phyloP scores from a whole-genome alignment of 2,113 vertebrate genomes.

The Coryphaenoides rupestris region DNA sequence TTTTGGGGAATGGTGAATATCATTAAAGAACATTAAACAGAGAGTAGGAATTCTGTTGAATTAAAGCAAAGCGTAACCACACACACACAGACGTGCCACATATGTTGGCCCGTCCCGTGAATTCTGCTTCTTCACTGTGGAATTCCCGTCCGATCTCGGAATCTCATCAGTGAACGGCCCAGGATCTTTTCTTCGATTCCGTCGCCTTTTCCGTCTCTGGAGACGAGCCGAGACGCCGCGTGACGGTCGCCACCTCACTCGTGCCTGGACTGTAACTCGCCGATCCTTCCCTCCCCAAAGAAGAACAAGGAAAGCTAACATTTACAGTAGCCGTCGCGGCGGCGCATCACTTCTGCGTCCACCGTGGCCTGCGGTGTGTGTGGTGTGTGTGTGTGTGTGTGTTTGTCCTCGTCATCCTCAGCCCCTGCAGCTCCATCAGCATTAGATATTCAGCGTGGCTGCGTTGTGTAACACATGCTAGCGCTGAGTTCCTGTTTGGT shows the following conservation, averaged over 20 bases:
- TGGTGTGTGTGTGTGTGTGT: slow-evolving; percentile 42
- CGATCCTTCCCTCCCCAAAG: slow-evolving; percentile 20
- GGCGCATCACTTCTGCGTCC: slow-evolving; percentile 43
- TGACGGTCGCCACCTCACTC: slow-evolving; percentile 26
- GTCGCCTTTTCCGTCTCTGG: slow-evolving; percentile 41
- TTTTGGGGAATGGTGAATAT: no score
- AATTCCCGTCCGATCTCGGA: slow-evolving; percentile 29
- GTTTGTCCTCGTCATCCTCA: slow-evolving; percentile 27
- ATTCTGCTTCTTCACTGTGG: slow-evolving; percentile 38
- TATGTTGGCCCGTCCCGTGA: no score
- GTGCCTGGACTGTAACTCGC: slow-evolving; percentile 12
- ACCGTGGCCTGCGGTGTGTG: slow-evolving; percentile 40
- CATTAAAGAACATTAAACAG: no score
- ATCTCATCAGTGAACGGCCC: slow-evolving; percentile 35
- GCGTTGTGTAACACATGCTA: no score
- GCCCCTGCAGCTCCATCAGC: no score
- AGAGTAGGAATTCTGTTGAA: no score
- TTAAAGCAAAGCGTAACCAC: no score
- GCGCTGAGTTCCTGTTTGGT: no score
- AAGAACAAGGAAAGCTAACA: slow-evolving; percentile 14
- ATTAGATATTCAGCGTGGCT: no score
- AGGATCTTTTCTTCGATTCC: slow-evolving; percentile 39
- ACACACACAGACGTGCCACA: no score
- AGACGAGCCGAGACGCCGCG: slow-evolving; percentile 24
- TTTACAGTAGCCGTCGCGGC: no score